phyloP scores from a whole-genome alignment of 2,113 vertebrate species.

The Forbesichthys papilliferus region DNA sequence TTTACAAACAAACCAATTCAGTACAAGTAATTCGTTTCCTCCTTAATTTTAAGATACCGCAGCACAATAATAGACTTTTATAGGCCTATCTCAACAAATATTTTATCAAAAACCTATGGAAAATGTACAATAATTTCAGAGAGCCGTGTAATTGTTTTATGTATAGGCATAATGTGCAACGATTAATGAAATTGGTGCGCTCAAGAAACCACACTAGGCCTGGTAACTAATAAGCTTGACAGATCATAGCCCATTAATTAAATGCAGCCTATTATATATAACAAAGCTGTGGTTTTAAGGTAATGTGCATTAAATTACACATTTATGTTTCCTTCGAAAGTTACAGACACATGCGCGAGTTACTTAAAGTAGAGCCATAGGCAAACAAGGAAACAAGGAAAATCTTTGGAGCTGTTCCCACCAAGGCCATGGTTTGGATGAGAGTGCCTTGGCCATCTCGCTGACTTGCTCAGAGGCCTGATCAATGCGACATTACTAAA shows the following conservation, averaged over 20 bases:
- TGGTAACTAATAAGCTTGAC: too few species aligned
- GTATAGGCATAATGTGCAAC: too few species aligned
- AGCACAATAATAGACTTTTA: not conserved
- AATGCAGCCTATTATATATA: too few species aligned
- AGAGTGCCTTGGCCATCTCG: slow-evolving; percentile 43
- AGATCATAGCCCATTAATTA: too few species aligned
- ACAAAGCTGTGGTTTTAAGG: too few species aligned
- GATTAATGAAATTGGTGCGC: not conserved
- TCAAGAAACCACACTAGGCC: not conserved
- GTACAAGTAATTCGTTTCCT: slow-evolving; percentile 20
- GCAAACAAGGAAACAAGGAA: slow-evolving; percentile 62
- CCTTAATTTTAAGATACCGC: not conserved
- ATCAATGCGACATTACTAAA: slow-evolving; percentile 79
- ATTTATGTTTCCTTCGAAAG: not conserved
- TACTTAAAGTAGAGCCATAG: slow-evolving; percentile 58
- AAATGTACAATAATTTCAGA: too few species aligned
- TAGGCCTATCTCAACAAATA: too few species aligned
- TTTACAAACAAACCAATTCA: slow-evolving; percentile 61
- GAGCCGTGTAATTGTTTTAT: too few species aligned
- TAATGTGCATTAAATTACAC: not conserved
- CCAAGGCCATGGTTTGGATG: slow-evolving; percentile 39
- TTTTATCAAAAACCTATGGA: too few species aligned
- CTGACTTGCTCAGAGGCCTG: slow-evolving; percentile 68
- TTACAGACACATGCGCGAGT: slow-evolving; percentile 12
- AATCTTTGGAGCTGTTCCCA: slow-evolving; percentile 27